A percentile compares a stretch with the other conserved stretches of the same genome.
These are phyloP conservation scores for Euleptes europaea DNA, from an alignment of 2,113 vertebrate species.

Conservation along the genomic window DNA sequence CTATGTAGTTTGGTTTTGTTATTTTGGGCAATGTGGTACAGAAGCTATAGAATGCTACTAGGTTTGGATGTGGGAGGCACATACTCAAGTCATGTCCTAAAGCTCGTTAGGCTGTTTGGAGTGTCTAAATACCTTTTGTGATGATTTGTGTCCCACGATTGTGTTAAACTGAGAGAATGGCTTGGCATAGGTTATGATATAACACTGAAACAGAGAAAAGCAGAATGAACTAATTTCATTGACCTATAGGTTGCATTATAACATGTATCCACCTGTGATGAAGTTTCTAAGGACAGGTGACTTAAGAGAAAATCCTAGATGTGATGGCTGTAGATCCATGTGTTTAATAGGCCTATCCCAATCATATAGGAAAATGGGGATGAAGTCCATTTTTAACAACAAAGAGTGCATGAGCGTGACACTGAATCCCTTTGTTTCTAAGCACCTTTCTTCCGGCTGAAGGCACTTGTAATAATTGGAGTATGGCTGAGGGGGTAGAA, in stretches of 20 bases:
- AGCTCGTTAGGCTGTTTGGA: not conserved
- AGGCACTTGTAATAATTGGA: no score
- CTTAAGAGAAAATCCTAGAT: not conserved
- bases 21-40: not conserved
- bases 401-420: not conserved
- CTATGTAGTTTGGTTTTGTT: not conserved
- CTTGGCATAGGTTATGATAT: not conserved
- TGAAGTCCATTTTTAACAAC: not conserved
- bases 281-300: not conserved
- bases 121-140: not conserved
- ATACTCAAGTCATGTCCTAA: not conserved
- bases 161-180: not conserved
- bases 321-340: not conserved
- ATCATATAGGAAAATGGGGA: no score
- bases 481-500: no score
- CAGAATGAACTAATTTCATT: not conserved
- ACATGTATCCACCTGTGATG: fast-evolving
- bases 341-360: not conserved
- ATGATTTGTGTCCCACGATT: no score
- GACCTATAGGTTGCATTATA: not conserved
- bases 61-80: not conserved
- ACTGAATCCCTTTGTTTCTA: not conserved
- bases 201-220: constrained; percentile 13
- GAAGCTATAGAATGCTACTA: not conserved
- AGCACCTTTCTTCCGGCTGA: no score